phyloP scores from a whole-genome alignment of 2,888 invertebrate genomes.

The Azorinus chamasolen region DNA sequence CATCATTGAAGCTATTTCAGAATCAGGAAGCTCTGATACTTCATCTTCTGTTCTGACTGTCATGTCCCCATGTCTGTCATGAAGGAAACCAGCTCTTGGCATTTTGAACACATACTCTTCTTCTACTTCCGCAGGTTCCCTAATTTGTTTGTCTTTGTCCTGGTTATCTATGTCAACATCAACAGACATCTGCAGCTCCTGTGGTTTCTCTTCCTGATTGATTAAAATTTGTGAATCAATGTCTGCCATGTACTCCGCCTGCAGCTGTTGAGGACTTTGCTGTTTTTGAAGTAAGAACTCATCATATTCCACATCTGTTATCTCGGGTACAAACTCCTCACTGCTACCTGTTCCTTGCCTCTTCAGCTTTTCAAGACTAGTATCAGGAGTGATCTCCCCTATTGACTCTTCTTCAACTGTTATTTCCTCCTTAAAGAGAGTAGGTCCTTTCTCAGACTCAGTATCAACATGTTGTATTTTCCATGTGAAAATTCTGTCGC shows the following conservation, averaged over 20 bases:
- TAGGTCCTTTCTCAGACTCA: slow-evolving; percentile 49
- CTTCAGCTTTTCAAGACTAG: neutral
- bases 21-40: slow-evolving; percentile 64
- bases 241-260: no score
- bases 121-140: slow-evolving; percentile 18
- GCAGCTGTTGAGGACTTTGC: neutral
- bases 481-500: slow-evolving; percentile 68
- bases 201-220: slow-evolving; percentile 5
- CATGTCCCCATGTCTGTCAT: slow-evolving; percentile 53
- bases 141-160: slow-evolving; percentile 28
- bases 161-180: slow-evolving; percentile 23
- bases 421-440: slow-evolving; percentile 68
- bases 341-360: slow-evolving; percentile 12
- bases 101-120: slow-evolving; percentile 58
- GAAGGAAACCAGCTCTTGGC: slow-evolving; percentile 45
- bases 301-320: slow-evolving; percentile 54
- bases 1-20: slow-evolving; percentile 63
- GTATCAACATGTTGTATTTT: slow-evolving; percentile 60
- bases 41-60: slow-evolving; percentile 66
- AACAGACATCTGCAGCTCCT: slow-evolving; percentile 9
- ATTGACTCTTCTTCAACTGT: slow-evolving; percentile 39
- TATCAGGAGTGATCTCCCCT: neutral
- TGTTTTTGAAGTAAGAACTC: slow-evolving; percentile 29
- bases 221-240: neutral
- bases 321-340: slow-evolving; percentile 52